Conservation (phyloP, 2,797 vertebrate species). For the Argyrosomus regius region DNA sequence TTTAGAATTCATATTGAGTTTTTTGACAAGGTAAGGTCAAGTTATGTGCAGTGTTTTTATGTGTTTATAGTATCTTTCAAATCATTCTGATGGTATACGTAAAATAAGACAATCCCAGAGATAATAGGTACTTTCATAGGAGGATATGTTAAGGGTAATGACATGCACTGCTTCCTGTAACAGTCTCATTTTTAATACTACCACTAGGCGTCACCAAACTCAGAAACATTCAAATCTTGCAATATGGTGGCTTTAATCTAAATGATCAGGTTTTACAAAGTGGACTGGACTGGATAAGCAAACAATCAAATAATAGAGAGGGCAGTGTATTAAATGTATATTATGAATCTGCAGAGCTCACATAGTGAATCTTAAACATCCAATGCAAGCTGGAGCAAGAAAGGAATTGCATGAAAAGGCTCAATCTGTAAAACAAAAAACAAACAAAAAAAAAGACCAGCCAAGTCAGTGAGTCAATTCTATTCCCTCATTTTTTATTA, state of each 20-base stretch:
- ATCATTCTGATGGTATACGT: background rate
- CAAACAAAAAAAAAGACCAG: too few relatives aligned
- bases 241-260: background rate
- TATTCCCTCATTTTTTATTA: background rate
- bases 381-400: background rate
- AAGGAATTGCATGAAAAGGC: background rate
- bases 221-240: background rate
- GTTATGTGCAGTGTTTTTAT: background rate
- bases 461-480: background rate
- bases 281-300: background rate
- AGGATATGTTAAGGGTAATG: too few relatives aligned
- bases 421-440: background rate
- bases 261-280: background rate
- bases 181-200: background rate
- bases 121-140: background rate
- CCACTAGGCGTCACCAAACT: background rate
- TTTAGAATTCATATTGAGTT: background rate
- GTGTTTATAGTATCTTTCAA: background rate
- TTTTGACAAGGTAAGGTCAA: background rate
- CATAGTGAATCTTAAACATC: background rate
- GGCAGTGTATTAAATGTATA: too few relatives aligned
- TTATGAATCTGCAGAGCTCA: background rate
- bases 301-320: background rate
- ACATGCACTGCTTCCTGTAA: background rate
- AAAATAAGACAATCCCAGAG: background rate